Conservation (phyloP, 2,888 invertebrate genomes). For the Ypsolopha scabrella region DNA sequence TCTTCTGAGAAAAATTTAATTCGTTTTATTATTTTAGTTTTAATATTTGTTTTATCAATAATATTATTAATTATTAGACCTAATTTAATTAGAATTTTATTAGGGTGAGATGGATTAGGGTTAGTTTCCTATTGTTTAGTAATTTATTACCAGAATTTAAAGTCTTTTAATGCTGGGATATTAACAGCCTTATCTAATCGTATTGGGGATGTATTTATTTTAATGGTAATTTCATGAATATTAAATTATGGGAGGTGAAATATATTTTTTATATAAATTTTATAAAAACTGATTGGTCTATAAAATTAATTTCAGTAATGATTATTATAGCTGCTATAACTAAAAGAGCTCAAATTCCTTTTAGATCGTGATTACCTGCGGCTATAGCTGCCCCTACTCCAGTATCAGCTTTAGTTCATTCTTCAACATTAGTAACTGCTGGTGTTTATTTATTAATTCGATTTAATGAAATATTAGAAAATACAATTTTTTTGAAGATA, state of each 20-base stretch:
- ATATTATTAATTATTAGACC: constrained; percentile 76
- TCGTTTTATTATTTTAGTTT: constrained; percentile 75
- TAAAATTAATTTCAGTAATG: constrained; percentile 48
- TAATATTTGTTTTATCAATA: constrained; percentile 77
- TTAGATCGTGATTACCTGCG: constrained; percentile 80
- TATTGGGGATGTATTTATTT: constrained; percentile 77
- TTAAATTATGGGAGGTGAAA: constrained; percentile 67
- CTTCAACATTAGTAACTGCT: constrained; percentile 83
- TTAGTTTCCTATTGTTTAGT: constrained; percentile 79
- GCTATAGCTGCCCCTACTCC: constrained; percentile 84
- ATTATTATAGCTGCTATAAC: constrained; percentile 73
- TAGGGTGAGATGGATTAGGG: constrained; percentile 81
- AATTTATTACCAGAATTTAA: constrained; percentile 77
- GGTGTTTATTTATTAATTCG: constrained; percentile 82
- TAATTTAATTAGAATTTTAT: constrained; percentile 77
- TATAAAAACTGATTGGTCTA: constrained; percentile 49
- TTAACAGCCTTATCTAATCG: constrained; percentile 81
- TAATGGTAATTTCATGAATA: constrained; percentile 71
- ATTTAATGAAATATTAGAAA: constrained; percentile 65
- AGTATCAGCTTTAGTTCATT: constrained; percentile 80
- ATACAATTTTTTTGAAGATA: constrained; percentile 46
- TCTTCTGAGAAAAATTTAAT: constrained; percentile 62
- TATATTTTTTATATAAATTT: constrained; percentile 66
- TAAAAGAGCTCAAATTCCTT: constrained; percentile 86
- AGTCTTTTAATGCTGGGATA: constrained; percentile 78